Evolutionary conservation across 2,888 invertebrate species (phyloP), one percentile per base, ranked within the genome.

Genomic region (Chrysolina oricalcia): DNA sequence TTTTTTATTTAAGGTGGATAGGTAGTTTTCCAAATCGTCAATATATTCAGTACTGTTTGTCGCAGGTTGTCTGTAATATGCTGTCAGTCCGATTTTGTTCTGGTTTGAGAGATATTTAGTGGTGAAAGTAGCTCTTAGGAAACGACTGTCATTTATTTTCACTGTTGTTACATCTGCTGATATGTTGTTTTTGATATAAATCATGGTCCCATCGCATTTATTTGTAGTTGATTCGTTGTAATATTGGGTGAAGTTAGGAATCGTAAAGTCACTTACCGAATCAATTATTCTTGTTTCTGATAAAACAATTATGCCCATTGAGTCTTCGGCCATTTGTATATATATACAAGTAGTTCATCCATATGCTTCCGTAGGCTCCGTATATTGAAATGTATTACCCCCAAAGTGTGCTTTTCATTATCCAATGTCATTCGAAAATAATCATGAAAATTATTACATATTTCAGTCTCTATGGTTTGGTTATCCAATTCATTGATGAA

Each of bases 281-380:
- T 70, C 70, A 53, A 70, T 40, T 40, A 40, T 56, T 40, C 70
- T 40, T 59, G 59, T 70, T 70, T 70, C 70, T 15, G 70, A 70
- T 40, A 70, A 43, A 15, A 70, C 62, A 70, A 59, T 59, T 41
- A 59, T 62, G 13, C 41, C 17, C 21, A 70, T 6, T 23, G 11
- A 27, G n/a, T 56, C 41, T 35, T 59, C 19, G 40, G 62, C 41
- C 46, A 62, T 43, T 21, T 70, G 19, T 40, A 70, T n/a, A n/a
- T 21, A 40, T 70, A 70, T 59, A 70, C 59, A 15, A 70, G 19
- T n/a, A 70, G 59, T 62, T 70, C 70, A 21, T 62, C 62, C 23
- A 62, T 62, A 62, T 62, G 62, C 4, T 62, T 70, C 21, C 40
- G 27, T 21, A 70, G 59, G 43, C 70, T 48, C 17, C 70, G 17